A percentile compares a stretch with the other conserved stretches of the same genome.
Evolutionary conservation across 2,797 vertebrate genomes (phyloP).

Genomic region (Hipposideros larvatus): DNA sequence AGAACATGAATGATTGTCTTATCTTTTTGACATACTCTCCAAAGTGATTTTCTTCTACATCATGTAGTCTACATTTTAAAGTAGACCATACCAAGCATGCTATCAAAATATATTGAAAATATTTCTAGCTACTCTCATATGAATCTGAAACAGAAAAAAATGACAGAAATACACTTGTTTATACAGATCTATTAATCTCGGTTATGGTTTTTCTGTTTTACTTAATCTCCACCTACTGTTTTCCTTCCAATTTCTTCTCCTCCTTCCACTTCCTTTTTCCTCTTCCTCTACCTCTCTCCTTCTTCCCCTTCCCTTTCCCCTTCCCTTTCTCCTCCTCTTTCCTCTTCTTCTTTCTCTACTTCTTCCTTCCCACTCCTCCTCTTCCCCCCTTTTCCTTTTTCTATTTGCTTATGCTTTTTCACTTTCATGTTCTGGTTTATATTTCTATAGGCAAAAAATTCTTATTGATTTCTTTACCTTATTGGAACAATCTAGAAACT

Average conservation of each 20-base stretch:
- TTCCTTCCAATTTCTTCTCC: background rate
- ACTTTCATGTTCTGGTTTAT: background rate
- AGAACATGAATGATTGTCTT: background rate
- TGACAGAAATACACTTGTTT: background rate
- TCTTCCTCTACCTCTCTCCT: too few relatives aligned
- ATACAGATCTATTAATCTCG: background rate
- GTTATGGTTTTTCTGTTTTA: background rate
- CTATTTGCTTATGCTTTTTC: background rate
- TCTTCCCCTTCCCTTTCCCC: accelerated
- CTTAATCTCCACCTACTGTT: background rate
- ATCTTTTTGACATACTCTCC: background rate
- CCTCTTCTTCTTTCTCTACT: accelerated
- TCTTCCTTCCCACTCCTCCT: too few relatives aligned
- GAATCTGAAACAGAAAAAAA: background rate
- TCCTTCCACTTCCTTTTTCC: background rate
- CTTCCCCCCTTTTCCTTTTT: background rate
- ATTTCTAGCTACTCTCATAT: background rate
- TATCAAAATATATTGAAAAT: background rate
- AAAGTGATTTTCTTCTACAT: background rate
- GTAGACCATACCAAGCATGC: background rate
- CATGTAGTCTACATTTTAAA: background rate
- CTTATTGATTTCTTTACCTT: background rate
- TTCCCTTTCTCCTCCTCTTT: too few relatives aligned
- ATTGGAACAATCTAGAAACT: background rate
- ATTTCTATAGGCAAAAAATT: background rate